Base-by-base conservation (phyloP, 2,888 invertebrate genomes). In the Arctia plantaginis region DNA sequence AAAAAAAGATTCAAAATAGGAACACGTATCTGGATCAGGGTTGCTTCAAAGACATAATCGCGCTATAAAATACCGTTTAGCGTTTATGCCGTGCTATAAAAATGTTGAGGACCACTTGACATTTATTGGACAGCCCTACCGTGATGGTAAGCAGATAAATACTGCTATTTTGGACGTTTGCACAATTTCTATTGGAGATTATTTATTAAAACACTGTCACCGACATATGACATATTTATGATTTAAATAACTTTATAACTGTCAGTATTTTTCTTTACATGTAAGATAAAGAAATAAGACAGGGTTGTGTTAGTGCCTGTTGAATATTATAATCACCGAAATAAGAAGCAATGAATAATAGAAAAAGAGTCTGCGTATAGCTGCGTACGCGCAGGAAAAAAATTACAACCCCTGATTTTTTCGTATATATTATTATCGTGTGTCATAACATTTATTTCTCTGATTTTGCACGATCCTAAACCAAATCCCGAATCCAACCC, bases 61-160 rank as follows among this genome's bases (percentile, higher is more conserved):
- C 71, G 81, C 85, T 82, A 85, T 91, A 92, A 91, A 91, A 90
- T 85, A 87, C 81, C 87, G 87, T 86, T 90, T 89, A 89, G 87
- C 87, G 84, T 87, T 88, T 87, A 88, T 84, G 85, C 81, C 71
- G 79, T 79, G 84, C 87, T 81, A 85, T 88, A 90, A 90, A 87
- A 90, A 86, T 79, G 86, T 85, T 88, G 87, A 89, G 85, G 84
- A 86, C 79, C 81, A 77, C 84, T 89, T 87, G 89, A 90, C 90
- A 87, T 92, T 92, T 90, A 91, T 90, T 89, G 85, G 87, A 87
- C 87, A 86, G 82, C 79, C 80, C 77, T 85, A 80, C 82, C 81
- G 73, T 73, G 71, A 76, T 72, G 75, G 68, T 73, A 23, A 68
- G 51, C 47, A 23, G 69, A 39, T 10, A 70, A 66, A 41, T 66